Percentiles rank a stretch among this genome's conserved stretches.
phyloP scores from a whole-genome alignment of 2,888 invertebrate genomes.

The Odontocerum albicorne region DNA sequence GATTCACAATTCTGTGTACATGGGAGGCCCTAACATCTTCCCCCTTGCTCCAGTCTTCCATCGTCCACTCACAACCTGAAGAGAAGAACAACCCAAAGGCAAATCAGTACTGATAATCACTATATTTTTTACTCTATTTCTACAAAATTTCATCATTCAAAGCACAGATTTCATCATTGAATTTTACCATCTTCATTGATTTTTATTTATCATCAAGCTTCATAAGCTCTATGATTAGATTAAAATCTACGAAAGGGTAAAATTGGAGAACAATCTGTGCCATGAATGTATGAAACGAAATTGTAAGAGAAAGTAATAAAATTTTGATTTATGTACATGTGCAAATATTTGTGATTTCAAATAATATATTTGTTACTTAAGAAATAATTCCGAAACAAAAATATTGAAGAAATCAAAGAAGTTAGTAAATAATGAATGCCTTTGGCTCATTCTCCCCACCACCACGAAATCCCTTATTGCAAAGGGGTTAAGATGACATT shows the following conservation, averaged over 20 bases:
- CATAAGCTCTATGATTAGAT: no score
- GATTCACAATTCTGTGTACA: slow-evolving; percentile 74
- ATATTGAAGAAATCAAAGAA: slow-evolving; percentile 27
- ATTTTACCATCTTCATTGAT: slow-evolving; percentile 3
- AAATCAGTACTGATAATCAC: slow-evolving; percentile 52
- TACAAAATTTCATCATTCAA: slow-evolving; percentile 1
- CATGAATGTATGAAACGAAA: no score
- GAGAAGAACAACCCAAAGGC: slow-evolving; percentile 82
- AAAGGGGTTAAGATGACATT: slow-evolving; percentile 41
- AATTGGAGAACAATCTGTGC: no score
- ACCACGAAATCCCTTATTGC: slow-evolving; percentile 28
- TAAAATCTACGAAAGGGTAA: no score
- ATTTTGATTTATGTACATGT: slow-evolving; percentile 11
- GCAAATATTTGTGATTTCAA: slow-evolving; percentile 16
- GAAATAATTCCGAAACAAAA: slow-evolving; percentile 28
- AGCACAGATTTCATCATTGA: not conserved
- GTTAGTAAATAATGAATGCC: slow-evolving; percentile 48
- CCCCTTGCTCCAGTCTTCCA: slow-evolving; percentile 40
- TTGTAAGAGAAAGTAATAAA: no score
- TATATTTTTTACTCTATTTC: slow-evolving; percentile 11
- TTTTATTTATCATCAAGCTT: not conserved
- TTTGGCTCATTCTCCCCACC: slow-evolving; percentile 52
- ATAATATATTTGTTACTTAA: slow-evolving; percentile 4
- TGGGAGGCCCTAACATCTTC: slow-evolving; percentile 47
- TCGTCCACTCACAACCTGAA: slow-evolving; percentile 66